Percentiles rank a stretch among this genome's conserved stretches.
phyloP scores from a whole-genome alignment of 1,140 invertebrate genomes.

The Procambarus virginalis region DNA sequence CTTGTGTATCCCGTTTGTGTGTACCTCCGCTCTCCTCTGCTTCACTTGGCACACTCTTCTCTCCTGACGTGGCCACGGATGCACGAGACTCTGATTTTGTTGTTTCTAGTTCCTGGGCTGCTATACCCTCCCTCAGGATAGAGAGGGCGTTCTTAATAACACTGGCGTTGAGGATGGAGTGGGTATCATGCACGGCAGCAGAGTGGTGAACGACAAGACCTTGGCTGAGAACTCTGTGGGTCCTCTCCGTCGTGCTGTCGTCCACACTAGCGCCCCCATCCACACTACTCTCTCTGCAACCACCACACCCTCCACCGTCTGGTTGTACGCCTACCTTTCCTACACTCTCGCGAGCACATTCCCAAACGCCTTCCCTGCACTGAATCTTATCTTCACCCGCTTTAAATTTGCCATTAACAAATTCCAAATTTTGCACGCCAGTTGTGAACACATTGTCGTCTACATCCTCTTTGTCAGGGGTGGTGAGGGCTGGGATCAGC shows the following conservation, averaged over 20 bases:
- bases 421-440: slow-evolving; percentile 22
- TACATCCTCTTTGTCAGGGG: background rate
- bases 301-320: background rate
- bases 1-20: background rate
- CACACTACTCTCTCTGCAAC: background rate
- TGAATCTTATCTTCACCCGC: background rate
- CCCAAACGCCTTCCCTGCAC: background rate
- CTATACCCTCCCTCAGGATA: slow-evolving; percentile 24
- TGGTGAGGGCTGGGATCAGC: too few species aligned
- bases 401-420: slow-evolving; percentile 44
- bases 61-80: background rate
- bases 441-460: slow-evolving; percentile 17
- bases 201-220: slow-evolving; percentile 42
- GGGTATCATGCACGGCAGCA: background rate
- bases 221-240: slow-evolving; percentile 30
- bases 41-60: slow-evolving; percentile 7
- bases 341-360: slow-evolving; percentile 5
- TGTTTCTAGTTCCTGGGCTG: background rate
- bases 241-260: slow-evolving; percentile 38
- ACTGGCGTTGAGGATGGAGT: slow-evolving; percentile 24
- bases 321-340: background rate
- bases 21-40: background rate
- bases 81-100: background rate
- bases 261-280: slow-evolving; percentile 18
- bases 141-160: slow-evolving; percentile 29